These are phyloP conservation scores for Caerostris darwini DNA, from an alignment of 1,140 invertebrate species.

Conservation along the genomic window DNA sequence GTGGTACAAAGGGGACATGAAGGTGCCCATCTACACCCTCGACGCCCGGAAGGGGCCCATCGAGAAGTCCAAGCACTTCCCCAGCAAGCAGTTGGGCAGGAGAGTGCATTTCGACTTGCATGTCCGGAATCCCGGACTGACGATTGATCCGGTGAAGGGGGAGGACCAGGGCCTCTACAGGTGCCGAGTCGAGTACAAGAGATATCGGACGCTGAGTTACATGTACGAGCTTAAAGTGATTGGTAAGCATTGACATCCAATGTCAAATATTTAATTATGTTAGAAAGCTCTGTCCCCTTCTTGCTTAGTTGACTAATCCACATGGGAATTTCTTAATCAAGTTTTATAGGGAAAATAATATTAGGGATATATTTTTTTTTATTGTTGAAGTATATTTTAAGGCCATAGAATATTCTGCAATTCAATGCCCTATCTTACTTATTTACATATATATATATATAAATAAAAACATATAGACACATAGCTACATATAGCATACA, in stretches of 20 bases:
- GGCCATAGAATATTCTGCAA: too few relatives aligned
- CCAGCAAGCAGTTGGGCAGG: constrained; percentile 72
- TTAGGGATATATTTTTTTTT: too few relatives aligned
- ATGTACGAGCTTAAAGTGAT: constrained; percentile 78
- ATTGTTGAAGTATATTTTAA: too few relatives aligned
- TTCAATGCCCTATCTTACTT: too few relatives aligned
- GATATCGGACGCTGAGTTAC: constrained; percentile 77
- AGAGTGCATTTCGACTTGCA: constrained; percentile 78
- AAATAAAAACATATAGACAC: too few relatives aligned
- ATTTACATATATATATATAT: too few relatives aligned
- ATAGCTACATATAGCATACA: too few relatives aligned
- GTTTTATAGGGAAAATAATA: too few relatives aligned
- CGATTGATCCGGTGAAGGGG: constrained; percentile 71
- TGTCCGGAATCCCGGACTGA: constrained; percentile 69
- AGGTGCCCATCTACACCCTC: constrained; percentile 88
- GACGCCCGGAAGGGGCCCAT: constrained; percentile 78
- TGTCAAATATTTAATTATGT: background rate
- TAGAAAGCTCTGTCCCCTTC: too few relatives aligned
- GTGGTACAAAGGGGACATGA: constrained; percentile 88
- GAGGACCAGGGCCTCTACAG: constrained; percentile 78
- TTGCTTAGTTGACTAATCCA: too few relatives aligned
- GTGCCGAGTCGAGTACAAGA: constrained; percentile 79
- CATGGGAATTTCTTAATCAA: too few relatives aligned
- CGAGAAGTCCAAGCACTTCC: constrained; percentile 77
- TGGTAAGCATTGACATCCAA: constrained; percentile 65